Percentiles rank a stretch among this genome's conserved stretches.
Evolutionary conservation across 1,140 invertebrate genomes (phyloP).

Genomic region (Euwallacea fornicatus): DNA sequence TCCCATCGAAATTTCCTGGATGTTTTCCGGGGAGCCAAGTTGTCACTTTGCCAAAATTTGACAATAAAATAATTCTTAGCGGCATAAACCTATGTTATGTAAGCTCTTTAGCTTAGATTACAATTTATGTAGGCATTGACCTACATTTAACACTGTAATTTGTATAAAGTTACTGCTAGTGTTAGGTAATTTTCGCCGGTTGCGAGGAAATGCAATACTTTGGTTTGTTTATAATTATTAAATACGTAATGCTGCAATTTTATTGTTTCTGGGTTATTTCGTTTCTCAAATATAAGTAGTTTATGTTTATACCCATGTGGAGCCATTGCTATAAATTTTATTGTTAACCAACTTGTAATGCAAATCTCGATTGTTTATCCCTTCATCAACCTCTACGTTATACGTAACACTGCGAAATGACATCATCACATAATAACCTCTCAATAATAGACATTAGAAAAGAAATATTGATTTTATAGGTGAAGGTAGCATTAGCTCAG

Average conservation of each 20-base stretch:
- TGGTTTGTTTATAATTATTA: constrained; percentile 32
- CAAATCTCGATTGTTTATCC: too few species aligned
- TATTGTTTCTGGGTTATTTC: constrained; percentile 13
- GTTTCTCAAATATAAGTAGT: background rate
- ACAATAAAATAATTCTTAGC: constrained; percentile 26
- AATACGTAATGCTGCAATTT: constrained; percentile 22
- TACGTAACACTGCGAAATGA: too few species aligned
- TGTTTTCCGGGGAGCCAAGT: constrained; percentile 5
- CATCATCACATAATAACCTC: too few species aligned
- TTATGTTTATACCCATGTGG: constrained; percentile 1
- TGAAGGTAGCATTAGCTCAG: too few species aligned
- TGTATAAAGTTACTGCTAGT: constrained; percentile 30
- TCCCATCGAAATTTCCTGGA: constrained; percentile 3
- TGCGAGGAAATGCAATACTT: constrained; percentile 36
- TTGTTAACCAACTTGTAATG: too few species aligned
- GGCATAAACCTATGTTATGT: constrained; percentile 29
- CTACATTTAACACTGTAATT: constrained; percentile 31
- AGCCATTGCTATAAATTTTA: background rate
- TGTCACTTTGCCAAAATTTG: constrained; percentile 26
- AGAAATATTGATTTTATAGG: too few species aligned
- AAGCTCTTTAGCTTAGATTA: constrained; percentile 32
- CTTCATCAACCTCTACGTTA: too few species aligned
- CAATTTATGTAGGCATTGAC: constrained; percentile 39
- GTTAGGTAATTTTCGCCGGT: constrained; percentile 33
- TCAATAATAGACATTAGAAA: too few species aligned